Evolutionary conservation across 2,888 invertebrate species (phyloP).

Genomic region (Desoria tigrina): DNA sequence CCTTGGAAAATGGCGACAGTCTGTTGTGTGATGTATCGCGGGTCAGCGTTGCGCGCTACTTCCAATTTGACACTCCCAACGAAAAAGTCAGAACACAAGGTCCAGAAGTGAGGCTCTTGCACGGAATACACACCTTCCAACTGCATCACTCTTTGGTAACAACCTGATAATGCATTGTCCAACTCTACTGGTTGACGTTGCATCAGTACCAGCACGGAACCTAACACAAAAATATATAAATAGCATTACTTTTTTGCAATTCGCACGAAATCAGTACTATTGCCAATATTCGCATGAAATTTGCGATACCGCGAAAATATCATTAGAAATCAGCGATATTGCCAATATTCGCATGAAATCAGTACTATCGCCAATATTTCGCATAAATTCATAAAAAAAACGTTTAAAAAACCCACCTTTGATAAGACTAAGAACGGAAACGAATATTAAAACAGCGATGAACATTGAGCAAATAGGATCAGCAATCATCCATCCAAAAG

Average conservation of each 20-base stretch:
- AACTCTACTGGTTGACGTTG: slow-evolving; percentile 84
- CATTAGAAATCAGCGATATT: not conserved
- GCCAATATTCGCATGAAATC: slow-evolving; percentile 1
- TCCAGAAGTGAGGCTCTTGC: slow-evolving; percentile 98
- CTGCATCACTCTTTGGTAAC: slow-evolving; percentile 83
- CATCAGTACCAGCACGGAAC: slow-evolving; percentile 88
- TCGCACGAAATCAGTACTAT: not conserved
- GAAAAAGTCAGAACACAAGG: slow-evolving; percentile 88
- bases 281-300: no score
- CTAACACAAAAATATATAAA: slow-evolving; percentile 60
- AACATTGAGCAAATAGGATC: slow-evolving; percentile 98
- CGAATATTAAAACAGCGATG: slow-evolving; percentile 83
- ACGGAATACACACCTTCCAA: slow-evolving; percentile 92
- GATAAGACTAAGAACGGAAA: slow-evolving; percentile 80
- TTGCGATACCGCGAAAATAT: no score
- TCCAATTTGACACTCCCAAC: slow-evolving; percentile 87
- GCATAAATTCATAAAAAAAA: no score
- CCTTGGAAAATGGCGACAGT: slow-evolving; percentile 93
- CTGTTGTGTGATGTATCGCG: slow-evolving; percentile 87
- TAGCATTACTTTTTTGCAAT: not conserved
- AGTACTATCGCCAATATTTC: not conserved
- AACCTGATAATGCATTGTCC: slow-evolving; percentile 79
- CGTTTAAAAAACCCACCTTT: slow-evolving; percentile 57
- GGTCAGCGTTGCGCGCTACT: slow-evolving; percentile 88
- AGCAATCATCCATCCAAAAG: slow-evolving; percentile 98